Base-by-base conservation (phyloP, 1,140 invertebrate species). In the Drosophila melanica region DNA sequence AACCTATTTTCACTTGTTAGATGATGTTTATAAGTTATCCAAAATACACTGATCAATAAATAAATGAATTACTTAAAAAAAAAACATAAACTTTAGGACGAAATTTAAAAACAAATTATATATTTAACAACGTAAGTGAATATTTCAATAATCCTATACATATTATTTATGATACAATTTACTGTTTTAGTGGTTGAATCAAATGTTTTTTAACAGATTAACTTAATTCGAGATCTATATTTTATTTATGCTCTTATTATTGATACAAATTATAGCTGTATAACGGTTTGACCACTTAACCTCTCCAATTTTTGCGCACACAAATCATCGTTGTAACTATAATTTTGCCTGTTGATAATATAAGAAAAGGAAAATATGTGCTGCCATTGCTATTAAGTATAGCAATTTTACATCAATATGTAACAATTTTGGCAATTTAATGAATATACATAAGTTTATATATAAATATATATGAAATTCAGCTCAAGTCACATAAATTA, bases 321-420 rank as follows among this genome's bases (percentile, higher is more conserved):
- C 60, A 75, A 80, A 71, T 67, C 62, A 80, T 67, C 20, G 23
- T 8, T 30, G 27, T 70, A 71, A 68, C 66, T 79, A 73, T 65
- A 53, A 65, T 37, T 79, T 54, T 65, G 16, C 16, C 3, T 37
- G 27, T 37, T 35, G 35, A 11, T 64, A 20, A 47, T 51, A 66
- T 58, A 76, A 55, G 41, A 50, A 70, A 63, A 66, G 59, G 55
- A 33, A 44, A 48, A 75, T 63, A 54, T 60, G 23, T 59, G 57
- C 65, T 64, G 54, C 39, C 18, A 54, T 44, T 47, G 57, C 57
- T 57, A 33, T 53, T 62, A 45, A 69, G 37, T 70, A 63, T 50
- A 48, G 30, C 67, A 51, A 71, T 37, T 64, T 82, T 27, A 27
- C 5, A 27, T 27, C 27, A 7, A 27, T 27, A 6, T 5, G 5